Evolutionary conservation across 23 tunicate genomes (phyloP).

Genomic region (Ciona savignyi): DNA sequence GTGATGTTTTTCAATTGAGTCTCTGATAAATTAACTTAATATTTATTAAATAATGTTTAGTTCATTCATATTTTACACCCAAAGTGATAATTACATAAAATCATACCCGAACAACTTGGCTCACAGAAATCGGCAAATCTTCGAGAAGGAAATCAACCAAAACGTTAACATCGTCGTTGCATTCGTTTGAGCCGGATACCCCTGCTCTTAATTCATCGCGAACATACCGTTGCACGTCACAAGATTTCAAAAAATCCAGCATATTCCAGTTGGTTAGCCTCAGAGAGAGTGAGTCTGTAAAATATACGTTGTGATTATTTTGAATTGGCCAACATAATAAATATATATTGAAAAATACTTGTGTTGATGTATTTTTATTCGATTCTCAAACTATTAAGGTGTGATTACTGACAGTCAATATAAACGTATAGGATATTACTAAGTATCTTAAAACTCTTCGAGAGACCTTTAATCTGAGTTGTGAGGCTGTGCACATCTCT

Average conservation of each 20-base stretch:
- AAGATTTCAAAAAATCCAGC: conserved; percentile 23
- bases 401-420: too few species aligned
- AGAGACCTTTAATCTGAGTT: conserved; percentile 18
- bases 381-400: too few species aligned
- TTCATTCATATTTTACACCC: too few species aligned
- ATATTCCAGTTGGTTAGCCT: conserved; percentile 39
- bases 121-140: conserved; percentile 25
- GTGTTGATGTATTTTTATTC: not conserved
- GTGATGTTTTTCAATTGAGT: too few species aligned
- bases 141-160: conserved; percentile 34
- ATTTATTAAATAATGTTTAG: too few species aligned
- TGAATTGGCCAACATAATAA: too few species aligned
- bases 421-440: too few species aligned
- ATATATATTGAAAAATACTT: too few species aligned
- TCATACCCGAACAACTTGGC: conserved; percentile 34
- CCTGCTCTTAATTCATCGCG: conserved; percentile 12
- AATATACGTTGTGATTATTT: too few species aligned
- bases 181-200: conserved; percentile 18
- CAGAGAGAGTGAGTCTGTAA: conserved; percentile 15
- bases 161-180: conserved; percentile 32
- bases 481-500: conserved; percentile 36
- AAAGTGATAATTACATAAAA: too few species aligned
- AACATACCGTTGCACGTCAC: conserved; percentile 22
- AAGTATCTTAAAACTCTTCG: too few species aligned
- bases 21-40: too few species aligned